Evolutionary conservation across 2,888 invertebrate genomes (phyloP).

Genomic region (Acrobasis suavella): DNA sequence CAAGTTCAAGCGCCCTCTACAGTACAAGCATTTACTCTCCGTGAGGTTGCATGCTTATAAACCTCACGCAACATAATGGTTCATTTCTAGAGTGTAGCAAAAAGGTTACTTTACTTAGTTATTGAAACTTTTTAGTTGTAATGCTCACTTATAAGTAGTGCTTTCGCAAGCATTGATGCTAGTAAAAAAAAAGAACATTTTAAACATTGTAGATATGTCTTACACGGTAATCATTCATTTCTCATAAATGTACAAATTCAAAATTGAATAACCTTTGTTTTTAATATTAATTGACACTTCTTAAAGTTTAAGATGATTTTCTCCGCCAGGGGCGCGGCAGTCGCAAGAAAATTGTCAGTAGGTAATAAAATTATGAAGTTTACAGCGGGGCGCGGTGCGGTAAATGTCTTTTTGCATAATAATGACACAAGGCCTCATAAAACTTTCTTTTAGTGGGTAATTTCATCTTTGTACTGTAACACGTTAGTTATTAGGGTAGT

Average conservation of each 20-base stretch:
- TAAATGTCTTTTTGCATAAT: neutral
- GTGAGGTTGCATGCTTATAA: constrained; percentile 24
- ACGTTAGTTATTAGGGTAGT: too few species aligned
- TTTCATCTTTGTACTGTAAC: too few species aligned
- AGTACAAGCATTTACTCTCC: constrained; percentile 17
- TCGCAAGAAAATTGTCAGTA: constrained; percentile 24
- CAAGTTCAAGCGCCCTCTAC: constrained; percentile 17
- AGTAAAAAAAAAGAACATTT: neutral
- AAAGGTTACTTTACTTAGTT: constrained; percentile 5
- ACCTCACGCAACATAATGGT: constrained; percentile 10
- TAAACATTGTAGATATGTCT: too few species aligned
- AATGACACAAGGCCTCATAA: neutral
- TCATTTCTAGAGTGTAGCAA: constrained; percentile 20
- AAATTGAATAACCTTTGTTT: neutral
- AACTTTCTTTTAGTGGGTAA: too few species aligned
- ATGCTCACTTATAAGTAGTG: neutral
- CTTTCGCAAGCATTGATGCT: neutral
- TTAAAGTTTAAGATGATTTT: constrained; percentile 20
- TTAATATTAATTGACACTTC: neutral
- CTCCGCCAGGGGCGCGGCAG: constrained; percentile 42
- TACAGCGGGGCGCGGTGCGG: neutral
- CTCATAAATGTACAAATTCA: too few species aligned
- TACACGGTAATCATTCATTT: too few species aligned
- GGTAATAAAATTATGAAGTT: neutral
- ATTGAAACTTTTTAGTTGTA: neutral